Base-by-base conservation (phyloP, 1,140 invertebrate species). In the Pseudachorutes palmiensis region DNA sequence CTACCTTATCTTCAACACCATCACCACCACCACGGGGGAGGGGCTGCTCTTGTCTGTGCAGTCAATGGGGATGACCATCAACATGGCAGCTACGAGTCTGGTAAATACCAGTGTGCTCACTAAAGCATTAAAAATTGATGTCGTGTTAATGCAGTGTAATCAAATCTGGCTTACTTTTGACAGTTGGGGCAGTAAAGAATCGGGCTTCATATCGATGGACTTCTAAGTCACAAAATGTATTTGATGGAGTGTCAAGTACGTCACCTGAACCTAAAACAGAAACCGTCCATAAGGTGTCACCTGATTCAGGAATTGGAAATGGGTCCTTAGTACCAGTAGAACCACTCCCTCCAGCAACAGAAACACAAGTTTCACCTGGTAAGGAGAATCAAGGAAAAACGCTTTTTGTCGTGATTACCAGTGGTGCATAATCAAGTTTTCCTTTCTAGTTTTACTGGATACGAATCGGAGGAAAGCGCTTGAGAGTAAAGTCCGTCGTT, bases 251-350 rank as follows among this genome's bases (percentile, higher is more conserved):
- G 9, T 73, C 72, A 32, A 70, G 69, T 60, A 73, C 72, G 57
- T 73, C 72, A 58, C 72, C 72, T 62, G 72, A 73, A 68, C 72
- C 72, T 22, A 73, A 73, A 71, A 62, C 65, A 51, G 70, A 72
- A 69, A 69, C 69, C 65, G 70, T 73, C 67, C 69, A 67, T 22
- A 73, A 69, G 48, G 66, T 64, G 29, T 73, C 72, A 32, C 69
- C 72, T 51, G 72, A 73, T 59, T 62, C 72, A 45, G 71, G 63
- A 16, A 61, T 70, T 66, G 72, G 68, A 36, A 45, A 59, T 62
- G 59, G 12, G 24, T 55, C 51, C 12, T 55, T 55, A 16, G 51
- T 19, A n/a, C 60, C 62, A 28, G 57, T 65, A 30, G 68, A 69
- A 51, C 49, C 64, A 5, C 31, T 55, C 51, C 51, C 68, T 51